Evolutionary conservation across 2,888 invertebrate species (phyloP).

Genomic region (Leptothorax acervorum): DNA sequence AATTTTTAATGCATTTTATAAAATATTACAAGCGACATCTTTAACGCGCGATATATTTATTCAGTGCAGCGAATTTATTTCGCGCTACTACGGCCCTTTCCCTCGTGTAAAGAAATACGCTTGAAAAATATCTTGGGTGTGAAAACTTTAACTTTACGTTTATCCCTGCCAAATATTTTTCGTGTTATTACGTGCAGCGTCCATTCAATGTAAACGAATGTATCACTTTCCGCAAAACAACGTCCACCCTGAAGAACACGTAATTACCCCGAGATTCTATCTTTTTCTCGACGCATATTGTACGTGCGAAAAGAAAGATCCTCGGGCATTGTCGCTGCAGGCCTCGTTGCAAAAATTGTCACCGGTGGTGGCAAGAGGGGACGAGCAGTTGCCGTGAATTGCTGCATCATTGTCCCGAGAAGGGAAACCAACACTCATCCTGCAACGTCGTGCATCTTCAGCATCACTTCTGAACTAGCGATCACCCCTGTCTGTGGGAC

Average conservation of each 20-base stretch:
- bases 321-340: constrained; percentile 37
- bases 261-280: constrained; percentile 16
- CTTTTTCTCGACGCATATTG: constrained; percentile 46
- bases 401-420: constrained; percentile 67
- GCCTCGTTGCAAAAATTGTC: constrained; percentile 39
- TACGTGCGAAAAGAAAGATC: background rate
- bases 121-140: constrained; percentile 34
- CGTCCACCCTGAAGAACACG: background rate
- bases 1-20: constrained; percentile 40
- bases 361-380: background rate
- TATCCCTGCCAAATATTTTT: constrained; percentile 45
- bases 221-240: constrained; percentile 1
- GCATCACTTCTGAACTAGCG: constrained; percentile 3
- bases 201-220: background rate
- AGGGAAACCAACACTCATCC: constrained; percentile 61
- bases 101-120: constrained; percentile 30
- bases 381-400: constrained; percentile 21
- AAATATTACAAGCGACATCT: constrained; percentile 36
- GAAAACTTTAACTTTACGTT: constrained; percentile 50
- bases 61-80: constrained; percentile 27
- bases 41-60: constrained; percentile 34
- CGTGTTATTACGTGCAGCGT: constrained; percentile 1
- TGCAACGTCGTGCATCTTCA: constrained; percentile 34
- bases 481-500: background rate
- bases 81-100: background rate